These are phyloP conservation scores for Pyrocoelia pectoralis DNA, from an alignment of 2,888 invertebrate species.

Conservation along the genomic window DNA sequence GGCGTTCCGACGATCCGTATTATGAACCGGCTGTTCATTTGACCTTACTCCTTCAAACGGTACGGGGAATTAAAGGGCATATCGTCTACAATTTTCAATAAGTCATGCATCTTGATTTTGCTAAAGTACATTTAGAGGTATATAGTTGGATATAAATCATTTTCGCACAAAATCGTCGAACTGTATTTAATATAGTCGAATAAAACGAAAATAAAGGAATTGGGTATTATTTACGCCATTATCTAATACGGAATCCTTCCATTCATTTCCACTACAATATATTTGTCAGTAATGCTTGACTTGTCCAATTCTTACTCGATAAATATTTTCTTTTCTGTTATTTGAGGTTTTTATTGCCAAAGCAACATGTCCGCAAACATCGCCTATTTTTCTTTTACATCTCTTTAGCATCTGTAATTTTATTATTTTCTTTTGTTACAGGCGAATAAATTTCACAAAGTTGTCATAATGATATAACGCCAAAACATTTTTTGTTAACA, in stretches of 20 bases:
- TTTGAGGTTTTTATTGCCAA: background rate
- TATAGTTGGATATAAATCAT: too few species aligned
- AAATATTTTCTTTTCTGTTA: background rate
- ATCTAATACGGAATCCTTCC: background rate
- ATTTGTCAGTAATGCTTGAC: constrained; percentile 1
- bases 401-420: too few species aligned
- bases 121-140: background rate
- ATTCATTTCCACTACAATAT: background rate
- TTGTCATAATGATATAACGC: too few species aligned
- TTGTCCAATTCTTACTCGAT: background rate
- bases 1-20: constrained; percentile 43
- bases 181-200: too few species aligned
- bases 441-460: too few species aligned
- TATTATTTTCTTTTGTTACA: too few species aligned
- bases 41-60: constrained; percentile 38
- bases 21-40: constrained; percentile 42
- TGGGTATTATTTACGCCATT: too few species aligned
- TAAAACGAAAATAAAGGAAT: too few species aligned
- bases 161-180: too few species aligned
- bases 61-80: constrained; percentile 40
- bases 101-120: constrained; percentile 27
- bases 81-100: constrained; percentile 32
- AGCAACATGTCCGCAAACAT: background rate
- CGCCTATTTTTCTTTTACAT: too few species aligned
- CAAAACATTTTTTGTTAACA: too few species aligned